phyloP scores from a whole-genome alignment of 1,140 invertebrate species.

The Amphibalanus amphitrite region DNA sequence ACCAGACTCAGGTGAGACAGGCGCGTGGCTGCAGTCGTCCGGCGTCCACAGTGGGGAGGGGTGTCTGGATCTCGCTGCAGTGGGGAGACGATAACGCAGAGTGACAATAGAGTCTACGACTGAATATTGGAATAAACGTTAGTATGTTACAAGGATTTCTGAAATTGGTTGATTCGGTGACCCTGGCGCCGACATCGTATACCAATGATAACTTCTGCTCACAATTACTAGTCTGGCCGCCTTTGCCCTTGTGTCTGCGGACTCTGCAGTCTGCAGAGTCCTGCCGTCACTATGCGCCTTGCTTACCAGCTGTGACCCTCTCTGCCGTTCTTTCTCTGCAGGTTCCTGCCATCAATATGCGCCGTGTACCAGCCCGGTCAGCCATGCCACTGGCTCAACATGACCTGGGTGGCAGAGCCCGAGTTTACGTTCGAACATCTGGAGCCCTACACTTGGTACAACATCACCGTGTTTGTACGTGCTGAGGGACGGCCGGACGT shows the following conservation, averaged over 20 bases:
- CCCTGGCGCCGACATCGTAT: too few species aligned
- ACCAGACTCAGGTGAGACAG: background rate
- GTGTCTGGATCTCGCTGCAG: background rate
- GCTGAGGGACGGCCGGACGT: constrained; percentile 23
- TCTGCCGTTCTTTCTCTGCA: background rate
- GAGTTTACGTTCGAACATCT: constrained; percentile 41
- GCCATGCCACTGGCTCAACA: constrained; percentile 13
- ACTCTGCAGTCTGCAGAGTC: background rate
- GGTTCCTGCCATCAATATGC: background rate
- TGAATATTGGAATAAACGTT: background rate
- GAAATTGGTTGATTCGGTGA: too few species aligned
- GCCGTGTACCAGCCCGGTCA: background rate
- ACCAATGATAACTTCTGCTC: background rate
- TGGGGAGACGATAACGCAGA: background rate
- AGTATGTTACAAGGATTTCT: too few species aligned
- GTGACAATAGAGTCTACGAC: background rate
- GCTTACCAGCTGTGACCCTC: background rate
- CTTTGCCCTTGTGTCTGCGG: background rate
- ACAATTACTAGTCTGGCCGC: too few species aligned
- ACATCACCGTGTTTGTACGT: constrained; percentile 53
- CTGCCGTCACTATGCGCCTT: background rate
- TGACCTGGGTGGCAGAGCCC: constrained; percentile 31
- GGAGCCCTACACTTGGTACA: constrained; percentile 50
- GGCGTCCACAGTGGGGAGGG: background rate
- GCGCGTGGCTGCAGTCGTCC: background rate